Percentiles rank a stretch among this genome's conserved stretches.
Evolutionary conservation across 2,113 vertebrate genomes (phyloP).

Genomic region (Megaceryle torquata): DNA sequence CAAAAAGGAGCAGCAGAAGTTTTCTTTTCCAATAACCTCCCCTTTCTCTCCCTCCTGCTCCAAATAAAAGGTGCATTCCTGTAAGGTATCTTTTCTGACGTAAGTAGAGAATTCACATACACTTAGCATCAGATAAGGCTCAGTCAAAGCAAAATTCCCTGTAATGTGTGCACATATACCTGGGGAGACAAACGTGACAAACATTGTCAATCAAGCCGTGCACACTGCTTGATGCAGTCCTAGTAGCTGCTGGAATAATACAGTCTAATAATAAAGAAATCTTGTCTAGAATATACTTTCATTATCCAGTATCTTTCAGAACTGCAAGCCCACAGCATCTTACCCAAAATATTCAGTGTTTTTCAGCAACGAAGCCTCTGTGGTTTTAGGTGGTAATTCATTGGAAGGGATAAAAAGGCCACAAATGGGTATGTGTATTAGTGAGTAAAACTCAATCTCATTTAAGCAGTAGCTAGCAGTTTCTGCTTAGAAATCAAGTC

Average conservation of each 20-base stretch:
- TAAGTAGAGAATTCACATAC: background rate
- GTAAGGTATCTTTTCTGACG: background rate
- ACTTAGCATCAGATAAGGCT: background rate
- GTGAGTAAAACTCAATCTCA: constrained; percentile 3
- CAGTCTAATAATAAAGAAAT: background rate
- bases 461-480: background rate
- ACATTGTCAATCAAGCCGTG: background rate
- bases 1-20: background rate
- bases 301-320: background rate
- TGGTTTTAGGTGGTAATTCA: background rate
- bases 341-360: background rate
- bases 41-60: background rate
- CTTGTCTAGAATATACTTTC: background rate
- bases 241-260: background rate
- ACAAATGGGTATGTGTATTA: background rate
- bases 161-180: background rate
- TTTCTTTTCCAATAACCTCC: background rate
- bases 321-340: background rate
- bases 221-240: background rate
- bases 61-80: background rate
- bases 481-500: constrained; percentile 11
- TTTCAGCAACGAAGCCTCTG: background rate
- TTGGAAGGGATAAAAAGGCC: background rate
- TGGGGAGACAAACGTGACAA: background rate
- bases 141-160: background rate